phyloP scores from a whole-genome alignment of 2,888 invertebrate species.

The Lissonota sp. region DNA sequence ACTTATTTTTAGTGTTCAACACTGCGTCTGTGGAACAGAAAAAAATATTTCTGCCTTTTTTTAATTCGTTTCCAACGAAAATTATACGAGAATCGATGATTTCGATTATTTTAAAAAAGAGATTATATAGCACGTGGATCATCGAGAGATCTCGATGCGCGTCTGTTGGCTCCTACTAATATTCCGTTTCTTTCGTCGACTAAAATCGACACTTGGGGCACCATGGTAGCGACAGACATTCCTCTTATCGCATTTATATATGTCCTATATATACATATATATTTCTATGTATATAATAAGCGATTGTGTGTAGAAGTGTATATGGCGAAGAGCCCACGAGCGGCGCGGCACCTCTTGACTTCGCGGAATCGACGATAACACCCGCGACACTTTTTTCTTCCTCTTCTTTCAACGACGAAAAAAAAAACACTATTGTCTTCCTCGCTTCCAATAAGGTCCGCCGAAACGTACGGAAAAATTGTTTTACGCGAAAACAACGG shows the following conservation, averaged over 20 bases:
- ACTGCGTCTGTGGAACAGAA: not conserved
- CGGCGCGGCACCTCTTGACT: constrained; percentile 1
- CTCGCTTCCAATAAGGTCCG: too few species aligned
- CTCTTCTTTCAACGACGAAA: too few species aligned
- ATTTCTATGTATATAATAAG: not conserved
- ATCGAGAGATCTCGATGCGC: constrained; percentile 34
- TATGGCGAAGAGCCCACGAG: constrained; percentile 1
- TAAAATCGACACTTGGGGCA: constrained; percentile 36
- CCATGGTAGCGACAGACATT: constrained; percentile 40
- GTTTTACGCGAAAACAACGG: too few species aligned
- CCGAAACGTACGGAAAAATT: too few species aligned
- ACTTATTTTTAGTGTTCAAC: not conserved
- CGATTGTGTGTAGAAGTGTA: too few species aligned
- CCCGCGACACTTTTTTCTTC: not conserved
- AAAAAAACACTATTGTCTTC: too few species aligned
- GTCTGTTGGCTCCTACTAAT: constrained; percentile 26
- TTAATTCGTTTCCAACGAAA: not conserved
- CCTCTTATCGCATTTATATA: constrained; percentile 15
- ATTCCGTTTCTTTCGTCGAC: constrained; percentile 34
- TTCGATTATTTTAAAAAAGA: too few species aligned
- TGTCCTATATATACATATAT: not conserved
- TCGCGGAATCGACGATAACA: constrained; percentile 26
- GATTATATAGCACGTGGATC: not conserved
- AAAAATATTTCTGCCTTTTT: not conserved
- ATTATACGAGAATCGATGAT: too few species aligned